phyloP scores from a whole-genome alignment of 2,888 invertebrate genomes.

The Catonia carolina region DNA sequence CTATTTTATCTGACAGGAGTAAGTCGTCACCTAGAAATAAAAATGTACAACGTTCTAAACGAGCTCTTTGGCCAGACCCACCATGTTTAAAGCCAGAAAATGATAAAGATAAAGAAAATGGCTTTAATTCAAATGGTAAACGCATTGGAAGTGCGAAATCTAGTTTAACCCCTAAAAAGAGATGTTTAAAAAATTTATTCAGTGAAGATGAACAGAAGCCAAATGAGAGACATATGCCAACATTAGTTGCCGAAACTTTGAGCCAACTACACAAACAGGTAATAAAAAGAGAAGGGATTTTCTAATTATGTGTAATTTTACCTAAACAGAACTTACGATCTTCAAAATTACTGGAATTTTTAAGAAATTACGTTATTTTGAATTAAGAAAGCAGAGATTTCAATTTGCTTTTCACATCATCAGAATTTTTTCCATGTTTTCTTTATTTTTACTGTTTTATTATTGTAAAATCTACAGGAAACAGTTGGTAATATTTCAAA shows the following conservation, averaged over 20 bases:
- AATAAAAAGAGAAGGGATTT: no score
- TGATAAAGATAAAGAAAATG: conserved; percentile 17
- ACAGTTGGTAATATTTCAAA: no score
- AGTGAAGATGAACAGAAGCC: not conserved
- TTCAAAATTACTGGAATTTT: no score
- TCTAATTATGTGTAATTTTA: no score
- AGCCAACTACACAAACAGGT: conserved; percentile 18
- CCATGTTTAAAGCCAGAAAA: conserved; percentile 8
- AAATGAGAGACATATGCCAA: not conserved
- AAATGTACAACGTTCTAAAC: conserved; percentile 54
- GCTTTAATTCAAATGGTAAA: not conserved
- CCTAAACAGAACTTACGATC: no score
- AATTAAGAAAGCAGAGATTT: no score
- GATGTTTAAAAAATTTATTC: not conserved
- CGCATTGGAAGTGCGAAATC: not conserved
- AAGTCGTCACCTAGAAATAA: conserved; percentile 45
- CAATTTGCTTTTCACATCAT: no score
- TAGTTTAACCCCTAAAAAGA: not conserved
- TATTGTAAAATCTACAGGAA: no score
- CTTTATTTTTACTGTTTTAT: no score
- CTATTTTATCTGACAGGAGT: conserved; percentile 24
- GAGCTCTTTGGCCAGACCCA: conserved; percentile 54
- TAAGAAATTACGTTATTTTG: no score
- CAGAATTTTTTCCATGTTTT: no score
- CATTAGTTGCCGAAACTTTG: not conserved